Base-by-base conservation (phyloP, 2,113 vertebrate genomes). In the Nasalis larvatus region DNA sequence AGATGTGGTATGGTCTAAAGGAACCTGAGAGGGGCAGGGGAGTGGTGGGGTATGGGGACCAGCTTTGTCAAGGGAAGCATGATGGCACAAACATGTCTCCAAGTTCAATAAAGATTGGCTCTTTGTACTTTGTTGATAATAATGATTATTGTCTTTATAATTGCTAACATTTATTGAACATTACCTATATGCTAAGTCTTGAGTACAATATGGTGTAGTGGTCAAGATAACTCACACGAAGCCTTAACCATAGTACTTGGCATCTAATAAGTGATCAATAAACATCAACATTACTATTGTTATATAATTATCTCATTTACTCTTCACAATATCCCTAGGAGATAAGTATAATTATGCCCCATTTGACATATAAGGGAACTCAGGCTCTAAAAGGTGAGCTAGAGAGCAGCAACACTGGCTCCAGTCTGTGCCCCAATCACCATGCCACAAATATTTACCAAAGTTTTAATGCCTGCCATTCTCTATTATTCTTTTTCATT, bases 401-500 rank as follows among this genome's bases (percentile, higher is more conserved):
- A 17, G 35, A 86, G n/a, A 86, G 37, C 32, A 35, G 32, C 45
- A 30, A 66, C 73, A 49, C 0, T 69, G 32, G 60, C 52, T 56
- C 10, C 37, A 71, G 23, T 58, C 21, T 88, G 20, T 87, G 63
- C 8, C 71, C 69, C 84, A 27, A 87, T 90, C 87, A 88, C 85
- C 71, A 84, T 32, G 37, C 94, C 66, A 54, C 68, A 87, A 80
- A 84, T 88, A 91, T 90, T 95, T 93, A 85, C 49, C 4, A 52
- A 92, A 40, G 35, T 63, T 91, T 73, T 96, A 95, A 66, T 86
- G 69, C 71, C 89, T 94, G 95, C 89, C 56, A 45, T 92, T 94
- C 93, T 88, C 68, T 92, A 83, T 92, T 86, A 91, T 89, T 93
- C 49, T 96, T 96, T 63, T 81, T 86, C 52, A 95, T 93, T 96